Percentiles rank a stretch among this genome's conserved stretches.
Conservation (phyloP, 2,888 invertebrate species). For the Cistogaster globosa region DNA sequence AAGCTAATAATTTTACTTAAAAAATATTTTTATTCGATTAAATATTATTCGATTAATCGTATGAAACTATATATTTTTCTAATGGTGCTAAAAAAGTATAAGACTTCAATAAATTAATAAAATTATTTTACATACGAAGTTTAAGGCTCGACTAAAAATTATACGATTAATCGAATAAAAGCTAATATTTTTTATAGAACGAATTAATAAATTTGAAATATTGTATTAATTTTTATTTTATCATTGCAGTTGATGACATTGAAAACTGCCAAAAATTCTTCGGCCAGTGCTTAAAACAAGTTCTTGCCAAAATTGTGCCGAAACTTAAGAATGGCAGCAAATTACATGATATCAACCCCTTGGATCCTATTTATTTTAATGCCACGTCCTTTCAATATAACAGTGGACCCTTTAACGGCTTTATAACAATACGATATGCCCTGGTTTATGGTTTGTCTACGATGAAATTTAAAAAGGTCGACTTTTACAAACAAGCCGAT, state of each 20-base stretch:
- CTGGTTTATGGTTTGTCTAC: conserved; percentile 85
- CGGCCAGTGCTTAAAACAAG: conserved; percentile 56
- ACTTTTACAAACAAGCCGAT: conserved; percentile 79
- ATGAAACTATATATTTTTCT: no score
- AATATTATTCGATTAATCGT: no score
- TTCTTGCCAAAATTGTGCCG: conserved; percentile 48
- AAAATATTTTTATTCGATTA: no score
- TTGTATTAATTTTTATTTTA: not conserved
- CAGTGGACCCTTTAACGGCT: conserved; percentile 78
- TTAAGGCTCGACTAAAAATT: no score
- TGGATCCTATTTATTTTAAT: conserved; percentile 80
- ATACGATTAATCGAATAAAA: no score
- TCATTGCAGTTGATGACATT: conserved; percentile 61
- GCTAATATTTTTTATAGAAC: no score
- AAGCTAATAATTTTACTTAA: no score
- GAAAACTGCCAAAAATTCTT: conserved; percentile 65
- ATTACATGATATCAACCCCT: conserved; percentile 78
- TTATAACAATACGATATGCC: conserved; percentile 83
- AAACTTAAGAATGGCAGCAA: conserved; percentile 79
- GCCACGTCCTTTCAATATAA: conserved; percentile 79
- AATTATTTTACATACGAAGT: no score
- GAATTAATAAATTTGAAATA: no score
- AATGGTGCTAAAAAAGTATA: no score
- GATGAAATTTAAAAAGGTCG: conserved; percentile 85
- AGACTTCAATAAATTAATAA: no score